Evolutionary conservation across 2,797 vertebrate genomes (phyloP).

Genomic region (Acrossocheilus wenchowensis): DNA sequence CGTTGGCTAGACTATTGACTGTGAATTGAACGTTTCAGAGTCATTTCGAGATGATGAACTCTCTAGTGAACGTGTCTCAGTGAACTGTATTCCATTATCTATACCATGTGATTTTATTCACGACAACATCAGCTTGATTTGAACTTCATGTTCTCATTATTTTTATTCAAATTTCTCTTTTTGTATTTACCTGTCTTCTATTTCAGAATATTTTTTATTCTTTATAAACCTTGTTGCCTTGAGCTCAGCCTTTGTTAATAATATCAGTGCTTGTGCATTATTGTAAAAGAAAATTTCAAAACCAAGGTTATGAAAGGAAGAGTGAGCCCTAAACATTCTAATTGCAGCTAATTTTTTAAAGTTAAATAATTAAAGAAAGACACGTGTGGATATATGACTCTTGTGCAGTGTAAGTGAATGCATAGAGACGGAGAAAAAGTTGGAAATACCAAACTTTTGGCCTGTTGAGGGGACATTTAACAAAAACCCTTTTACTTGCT

Average conservation of each 20-base stretch:
- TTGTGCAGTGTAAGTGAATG: neutral
- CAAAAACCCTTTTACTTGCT: neutral
- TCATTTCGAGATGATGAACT: slow-evolving; percentile 56
- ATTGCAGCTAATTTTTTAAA: neutral
- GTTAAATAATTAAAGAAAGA: slow-evolving; percentile 3
- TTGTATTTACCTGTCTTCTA: neutral
- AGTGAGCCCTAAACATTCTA: neutral
- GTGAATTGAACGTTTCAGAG: slow-evolving; percentile 55
- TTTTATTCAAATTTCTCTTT: neutral
- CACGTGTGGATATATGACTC: neutral
- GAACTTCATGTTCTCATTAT: neutral
- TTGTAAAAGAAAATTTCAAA: slow-evolving; percentile 13
- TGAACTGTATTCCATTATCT: neutral
- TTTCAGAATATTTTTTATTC: neutral
- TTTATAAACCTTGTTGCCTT: slow-evolving; percentile 1
- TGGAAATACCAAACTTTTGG: neutral
- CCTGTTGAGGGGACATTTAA: neutral
- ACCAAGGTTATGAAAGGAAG: neutral
- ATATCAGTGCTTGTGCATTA: slow-evolving; percentile 4
- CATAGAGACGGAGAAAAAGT: neutral
- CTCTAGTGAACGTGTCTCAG: slow-evolving; percentile 38
- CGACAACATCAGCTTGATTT: neutral
- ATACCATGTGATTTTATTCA: neutral
- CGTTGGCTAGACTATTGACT: slow-evolving; percentile 55
- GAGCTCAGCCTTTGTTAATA: slow-evolving; percentile 7